phyloP scores from a whole-genome alignment of 2,113 vertebrate species.

The Platysteira castanea region DNA sequence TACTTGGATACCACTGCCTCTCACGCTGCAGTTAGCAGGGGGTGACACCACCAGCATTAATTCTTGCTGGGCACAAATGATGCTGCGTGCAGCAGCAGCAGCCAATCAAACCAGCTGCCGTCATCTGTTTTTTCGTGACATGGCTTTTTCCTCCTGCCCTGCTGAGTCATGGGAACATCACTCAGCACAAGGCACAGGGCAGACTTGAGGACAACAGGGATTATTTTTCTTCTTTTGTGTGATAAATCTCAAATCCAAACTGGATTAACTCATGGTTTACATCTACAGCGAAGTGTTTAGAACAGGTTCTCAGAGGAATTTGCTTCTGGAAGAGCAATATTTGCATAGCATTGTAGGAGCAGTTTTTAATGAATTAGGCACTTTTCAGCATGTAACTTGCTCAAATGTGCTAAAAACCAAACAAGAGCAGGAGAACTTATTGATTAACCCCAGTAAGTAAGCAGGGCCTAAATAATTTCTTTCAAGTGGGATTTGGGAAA shows the following conservation, averaged over 20 bases:
- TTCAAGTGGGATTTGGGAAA: not conserved
- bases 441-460: not conserved
- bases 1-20: accelerated
- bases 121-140: accelerated
- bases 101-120: accelerated
- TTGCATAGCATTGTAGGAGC: not conserved
- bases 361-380: not conserved
- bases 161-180: not conserved
- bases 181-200: not conserved
- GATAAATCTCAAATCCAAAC: not conserved
- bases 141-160: not conserved
- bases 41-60: not conserved
- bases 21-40: not conserved
- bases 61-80: not conserved
- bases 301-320: conserved; percentile 6
- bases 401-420: not conserved
- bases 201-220: not conserved
- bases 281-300: not conserved
- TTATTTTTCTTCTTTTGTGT: not conserved
- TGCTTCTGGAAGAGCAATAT: not conserved
- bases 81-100: accelerated
- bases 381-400: not conserved
- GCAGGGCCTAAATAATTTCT: not conserved
- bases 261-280: not conserved
- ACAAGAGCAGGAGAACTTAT: not conserved